These are phyloP conservation scores for Drosophila vallismaia DNA, from an alignment of 2,888 invertebrate species.

Conservation along the genomic window DNA sequence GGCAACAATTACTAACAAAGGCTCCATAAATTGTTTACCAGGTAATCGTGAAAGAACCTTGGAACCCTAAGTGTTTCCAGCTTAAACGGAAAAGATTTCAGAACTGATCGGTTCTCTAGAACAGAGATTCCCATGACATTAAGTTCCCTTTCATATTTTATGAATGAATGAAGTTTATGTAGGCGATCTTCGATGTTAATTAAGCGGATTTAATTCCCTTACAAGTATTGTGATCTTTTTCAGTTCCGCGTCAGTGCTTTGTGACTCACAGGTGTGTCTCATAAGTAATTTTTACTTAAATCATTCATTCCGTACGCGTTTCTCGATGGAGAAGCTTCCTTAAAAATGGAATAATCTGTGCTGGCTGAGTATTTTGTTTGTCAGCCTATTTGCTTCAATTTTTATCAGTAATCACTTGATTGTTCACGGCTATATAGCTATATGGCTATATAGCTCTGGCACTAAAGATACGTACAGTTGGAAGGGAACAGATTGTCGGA, in stretches of 20 bases:
- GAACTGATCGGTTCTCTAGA: slow-evolving; percentile 14
- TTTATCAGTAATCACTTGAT: slow-evolving; percentile 59
- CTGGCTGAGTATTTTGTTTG: slow-evolving; percentile 36
- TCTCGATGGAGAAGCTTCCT: slow-evolving; percentile 39
- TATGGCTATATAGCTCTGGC: slow-evolving; percentile 2
- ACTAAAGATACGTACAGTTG: slow-evolving; percentile 48
- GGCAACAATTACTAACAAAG: slow-evolving; percentile 23
- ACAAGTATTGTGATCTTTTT: slow-evolving; percentile 20
- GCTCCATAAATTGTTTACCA: slow-evolving; percentile 45
- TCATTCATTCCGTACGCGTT: slow-evolving; percentile 42
- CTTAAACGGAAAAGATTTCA: slow-evolving; percentile 20
- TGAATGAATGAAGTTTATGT: slow-evolving; percentile 42
- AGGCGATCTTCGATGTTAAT: slow-evolving; percentile 25
- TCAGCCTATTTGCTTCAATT: slow-evolving; percentile 18
- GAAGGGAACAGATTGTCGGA: slow-evolving; percentile 47
- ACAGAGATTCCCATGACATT: slow-evolving; percentile 36
- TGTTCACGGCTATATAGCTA: slow-evolving; percentile 28
- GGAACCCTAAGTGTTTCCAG: slow-evolving; percentile 1
- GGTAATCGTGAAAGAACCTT: slow-evolving; percentile 35
- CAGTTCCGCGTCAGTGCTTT: slow-evolving; percentile 59
- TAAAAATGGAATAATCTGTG: slow-evolving; percentile 22
- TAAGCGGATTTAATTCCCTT: slow-evolving; percentile 30
- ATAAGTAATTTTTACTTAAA: slow-evolving; percentile 38
- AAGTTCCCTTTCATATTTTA: slow-evolving; percentile 29
- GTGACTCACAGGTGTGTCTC: slow-evolving; percentile 53